Percentiles rank a stretch among this genome's conserved stretches.
These are phyloP conservation scores for Cataglyphis cursor DNA, from an alignment of 2,888 invertebrate species.

Conservation along the genomic window DNA sequence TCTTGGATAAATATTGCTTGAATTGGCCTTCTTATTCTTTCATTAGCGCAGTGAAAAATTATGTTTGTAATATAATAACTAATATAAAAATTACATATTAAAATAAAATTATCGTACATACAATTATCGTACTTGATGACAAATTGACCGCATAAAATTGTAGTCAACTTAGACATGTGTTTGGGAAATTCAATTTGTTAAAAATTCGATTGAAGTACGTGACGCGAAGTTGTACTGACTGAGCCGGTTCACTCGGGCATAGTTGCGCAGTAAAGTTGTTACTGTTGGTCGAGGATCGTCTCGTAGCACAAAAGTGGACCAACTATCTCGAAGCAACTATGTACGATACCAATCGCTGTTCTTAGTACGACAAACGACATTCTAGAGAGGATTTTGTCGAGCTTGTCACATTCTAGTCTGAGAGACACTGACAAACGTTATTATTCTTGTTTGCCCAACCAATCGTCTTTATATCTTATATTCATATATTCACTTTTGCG, in stretches of 20 bases:
- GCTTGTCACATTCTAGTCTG: constrained; percentile 58
- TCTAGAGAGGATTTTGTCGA: constrained; percentile 55
- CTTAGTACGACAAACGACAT: constrained; percentile 63
- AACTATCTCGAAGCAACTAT: constrained; percentile 70
- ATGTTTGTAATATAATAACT: background rate
- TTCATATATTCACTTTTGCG: constrained; percentile 9
- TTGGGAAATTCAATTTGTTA: constrained; percentile 37
- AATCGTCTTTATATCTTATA: background rate
- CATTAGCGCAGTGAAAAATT: background rate
- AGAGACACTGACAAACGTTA: constrained; percentile 47
- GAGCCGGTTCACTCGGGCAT: constrained; percentile 26
- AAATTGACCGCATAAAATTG: constrained; percentile 7
- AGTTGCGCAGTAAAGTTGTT: constrained; percentile 37
- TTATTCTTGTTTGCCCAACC: constrained; percentile 39
- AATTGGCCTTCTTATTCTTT: background rate
- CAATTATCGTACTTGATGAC: background rate
- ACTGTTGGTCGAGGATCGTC: constrained; percentile 18
- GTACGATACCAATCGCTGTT: constrained; percentile 69
- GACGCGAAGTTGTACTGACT: constrained; percentile 4
- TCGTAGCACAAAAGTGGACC: constrained; percentile 48
- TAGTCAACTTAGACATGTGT: background rate
- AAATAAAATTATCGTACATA: background rate
- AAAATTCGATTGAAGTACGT: constrained; percentile 39
- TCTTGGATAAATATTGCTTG: constrained; percentile 1
- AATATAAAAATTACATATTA: background rate